Evolutionary conservation across 2,888 invertebrate genomes (phyloP).

Genomic region (Sarcophaga subvicina): DNA sequence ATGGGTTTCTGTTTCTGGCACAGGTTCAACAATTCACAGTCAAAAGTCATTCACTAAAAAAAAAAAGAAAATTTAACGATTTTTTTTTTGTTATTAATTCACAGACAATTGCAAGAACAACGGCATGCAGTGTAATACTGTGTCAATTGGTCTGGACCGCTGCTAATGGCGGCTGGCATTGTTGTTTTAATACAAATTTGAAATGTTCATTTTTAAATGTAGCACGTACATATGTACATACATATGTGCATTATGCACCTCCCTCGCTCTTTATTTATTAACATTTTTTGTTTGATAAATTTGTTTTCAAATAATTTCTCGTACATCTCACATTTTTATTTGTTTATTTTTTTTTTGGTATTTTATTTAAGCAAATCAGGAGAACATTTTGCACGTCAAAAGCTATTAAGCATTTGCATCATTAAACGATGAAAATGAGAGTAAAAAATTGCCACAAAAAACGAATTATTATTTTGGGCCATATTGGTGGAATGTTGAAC

Average conservation of each 20-base stretch:
- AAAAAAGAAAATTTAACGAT: too few relatives aligned
- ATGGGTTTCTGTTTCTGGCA: not conserved
- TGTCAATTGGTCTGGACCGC: not conserved
- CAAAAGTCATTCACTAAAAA: constrained; percentile 17
- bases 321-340: too few relatives aligned
- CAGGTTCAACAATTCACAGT: constrained; percentile 2
- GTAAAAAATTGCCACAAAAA: constrained; percentile 14
- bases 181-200: not conserved
- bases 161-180: not conserved
- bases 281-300: constrained; percentile 20
- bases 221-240: too few relatives aligned
- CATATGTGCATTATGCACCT: not conserved
- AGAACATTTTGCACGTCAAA: constrained; percentile 39
- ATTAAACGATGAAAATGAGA: constrained; percentile 33
- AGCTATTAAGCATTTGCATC: constrained; percentile 26
- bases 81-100: not conserved
- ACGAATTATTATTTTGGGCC: not conserved
- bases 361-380: constrained; percentile 39
- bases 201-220: not conserved
- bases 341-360: not conserved
- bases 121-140: not conserved
- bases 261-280: too few relatives aligned
- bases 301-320: not conserved
- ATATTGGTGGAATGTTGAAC: not conserved
- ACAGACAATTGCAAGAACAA: not conserved